phyloP scores from a whole-genome alignment of 1,140 invertebrate genomes.

The Lasioglossum baleicum region DNA sequence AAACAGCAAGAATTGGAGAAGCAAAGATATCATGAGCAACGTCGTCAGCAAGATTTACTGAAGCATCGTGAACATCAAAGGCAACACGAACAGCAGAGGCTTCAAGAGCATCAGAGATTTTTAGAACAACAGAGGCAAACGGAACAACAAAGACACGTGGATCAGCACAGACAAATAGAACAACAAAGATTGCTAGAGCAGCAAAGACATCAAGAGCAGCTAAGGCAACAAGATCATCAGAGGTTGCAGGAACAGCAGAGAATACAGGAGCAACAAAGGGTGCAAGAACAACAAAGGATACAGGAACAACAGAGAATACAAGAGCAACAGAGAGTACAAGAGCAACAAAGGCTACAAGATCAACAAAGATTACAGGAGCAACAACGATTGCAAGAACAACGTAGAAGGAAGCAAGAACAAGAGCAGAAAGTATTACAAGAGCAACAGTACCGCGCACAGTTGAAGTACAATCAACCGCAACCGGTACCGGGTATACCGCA shows the following conservation, averaged over 20 bases:
- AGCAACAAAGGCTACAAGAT: constrained; percentile 63
- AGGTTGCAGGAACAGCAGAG: not conserved
- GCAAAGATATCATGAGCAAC: constrained; percentile 72
- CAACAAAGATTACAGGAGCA: constrained; percentile 65
- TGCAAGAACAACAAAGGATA: constrained; percentile 61
- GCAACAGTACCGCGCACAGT: constrained; percentile 78
- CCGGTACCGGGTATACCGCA: constrained; percentile 70
- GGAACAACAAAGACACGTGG: constrained; percentile 64
- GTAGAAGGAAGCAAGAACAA: constrained; percentile 70
- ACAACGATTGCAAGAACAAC: constrained; percentile 64
- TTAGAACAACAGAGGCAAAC: constrained; percentile 59
- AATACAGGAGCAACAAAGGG: constrained; percentile 54
- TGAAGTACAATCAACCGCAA: constrained; percentile 74
- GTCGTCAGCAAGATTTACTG: constrained; percentile 67
- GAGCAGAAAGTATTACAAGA: constrained; percentile 78
- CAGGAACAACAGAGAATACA: constrained; percentile 63
- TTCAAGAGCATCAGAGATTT: constrained; percentile 67
- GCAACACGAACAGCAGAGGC: constrained; percentile 71
- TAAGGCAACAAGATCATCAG: constrained; percentile 15
- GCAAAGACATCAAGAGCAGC: constrained; percentile 65
- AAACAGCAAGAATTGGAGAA: constrained; percentile 72
- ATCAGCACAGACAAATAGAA: constrained; percentile 66
- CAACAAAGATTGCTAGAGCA: constrained; percentile 66
- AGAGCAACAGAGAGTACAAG: constrained; percentile 58
- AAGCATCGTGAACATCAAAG: constrained; percentile 68